Evolutionary conservation across 2,797 vertebrate species (phyloP), one percentile per base, ranked within the genome.

Genomic region (Poecile montanus): DNA sequence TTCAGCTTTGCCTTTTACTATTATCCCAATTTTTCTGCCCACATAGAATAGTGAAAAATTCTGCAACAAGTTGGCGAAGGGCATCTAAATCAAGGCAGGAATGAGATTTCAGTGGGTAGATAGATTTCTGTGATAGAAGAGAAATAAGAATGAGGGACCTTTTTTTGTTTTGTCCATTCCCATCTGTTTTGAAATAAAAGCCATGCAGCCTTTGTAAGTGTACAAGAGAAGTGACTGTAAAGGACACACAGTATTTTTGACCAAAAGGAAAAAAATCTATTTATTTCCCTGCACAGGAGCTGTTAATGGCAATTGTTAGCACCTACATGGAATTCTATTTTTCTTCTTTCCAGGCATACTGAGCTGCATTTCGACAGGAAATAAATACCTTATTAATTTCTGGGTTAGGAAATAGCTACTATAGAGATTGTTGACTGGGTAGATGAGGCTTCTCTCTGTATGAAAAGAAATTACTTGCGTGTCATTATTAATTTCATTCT

Each of bases 111-210:
- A 87, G n/a, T 85, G 4, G 9, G 6, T 79, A 82, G 61, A 63
- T 7, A 70, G 60, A 53, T 80, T 91, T 88, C 40, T 81, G 36
- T 62, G 70, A 75, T 16, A 75, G 56, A 95, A 72, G 47, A 88
- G 51, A 85, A 91, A 90, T 85, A 85, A 93, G n/a, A 87, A 89
- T 78, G 32, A 87, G 5, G 12, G 22, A 86, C 27, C 4, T 51
- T 85, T 89, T 16, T 72, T 94, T 73, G 85, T 94, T 92, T 76
- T 73, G 11, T 50, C 30, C 25, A 73, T 82, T 92, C 38, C 65
- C 20, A 75, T 95, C 48, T 88, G 6, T 80, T 83, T 93, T 85
- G 58, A 89, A 95, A 86, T 81, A 87, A 92, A 97, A 94, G 54
- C 36, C 14, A 30, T 40, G 11, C 16, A 83, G 47, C 8, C 36